Evolutionary conservation across 2,888 invertebrate species (phyloP), one percentile per base, ranked within the genome.

Genomic region (Macaria notata): DNA sequence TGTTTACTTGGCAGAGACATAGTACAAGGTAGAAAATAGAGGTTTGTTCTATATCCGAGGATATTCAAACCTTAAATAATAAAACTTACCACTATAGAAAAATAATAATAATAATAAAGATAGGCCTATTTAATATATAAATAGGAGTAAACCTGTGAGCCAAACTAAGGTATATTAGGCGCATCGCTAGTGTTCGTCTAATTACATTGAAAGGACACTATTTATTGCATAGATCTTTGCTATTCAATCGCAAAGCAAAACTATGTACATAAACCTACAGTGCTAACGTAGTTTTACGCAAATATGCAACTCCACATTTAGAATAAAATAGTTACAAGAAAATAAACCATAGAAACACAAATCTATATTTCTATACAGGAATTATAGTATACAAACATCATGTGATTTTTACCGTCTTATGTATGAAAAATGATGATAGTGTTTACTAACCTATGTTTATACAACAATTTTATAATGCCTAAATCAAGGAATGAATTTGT

Each of bases 401-500:
- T 70, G 69, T 72, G 73, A 77, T 75, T 72, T 61, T 61, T 71
- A 75, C 59, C 57, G 63, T 64, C 59, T 59, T 61, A 69, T 33
- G 68, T 65, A 69, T 68, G 67, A 55, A 72, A 75, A 71, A 72
- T 65, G 59, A 73, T 65, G 59, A 73, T 67, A 59, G 60, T 63
- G 57, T 54, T 64, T 55, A 55, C 60, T 64, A 63, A 61, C 63
- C 63, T 67, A 75, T 68, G 65, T 73, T 75, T 76, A 72, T 72
- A 79, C 76, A 78, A 79, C 71, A 81, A 81, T 78, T 81, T 82
- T 68, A 75, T 79, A 79, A 73, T 76, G 81, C 77, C 79, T 84
- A 85, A 80, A 83, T 78, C 79, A 78, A 88, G 88, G 88, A 89
- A 89, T 88, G 88, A 83, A 86, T 82, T 81, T 65, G 66, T 73